A percentile compares a stretch with the other conserved stretches of the same genome.
Evolutionary conservation across 2,113 vertebrate genomes (phyloP).

Genomic region (Sinocyclocheilus anshuiensis): DNA sequence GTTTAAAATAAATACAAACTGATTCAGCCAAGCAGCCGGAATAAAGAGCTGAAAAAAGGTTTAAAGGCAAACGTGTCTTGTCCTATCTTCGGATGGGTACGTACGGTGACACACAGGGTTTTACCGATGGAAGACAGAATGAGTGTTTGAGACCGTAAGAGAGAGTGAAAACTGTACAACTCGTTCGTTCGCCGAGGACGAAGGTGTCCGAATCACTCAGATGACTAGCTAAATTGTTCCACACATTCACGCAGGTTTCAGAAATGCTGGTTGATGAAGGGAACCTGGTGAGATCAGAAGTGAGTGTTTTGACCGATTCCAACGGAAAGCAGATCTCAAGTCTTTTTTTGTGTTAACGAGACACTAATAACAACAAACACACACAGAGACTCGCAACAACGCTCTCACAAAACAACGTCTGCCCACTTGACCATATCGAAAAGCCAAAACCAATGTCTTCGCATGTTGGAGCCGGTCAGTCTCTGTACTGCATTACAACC

Average conservation of each 20-base stretch:
- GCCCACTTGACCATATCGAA: constrained; percentile 55
- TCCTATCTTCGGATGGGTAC: constrained; percentile 43
- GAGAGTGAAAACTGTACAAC: constrained; percentile 36
- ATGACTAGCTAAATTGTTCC: constrained; percentile 18
- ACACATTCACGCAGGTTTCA: constrained; percentile 50
- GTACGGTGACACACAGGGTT: constrained; percentile 37
- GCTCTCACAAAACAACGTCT: not conserved
- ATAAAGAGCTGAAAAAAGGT: constrained; percentile 21
- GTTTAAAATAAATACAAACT: constrained; percentile 79
- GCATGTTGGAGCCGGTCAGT: constrained; percentile 40
- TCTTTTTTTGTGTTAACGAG: constrained; percentile 56
- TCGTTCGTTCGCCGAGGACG: constrained; percentile 20
- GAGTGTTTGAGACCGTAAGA: constrained; percentile 13
- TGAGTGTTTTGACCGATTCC: constrained; percentile 54
- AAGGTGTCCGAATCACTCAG: constrained; percentile 14
- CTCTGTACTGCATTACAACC: constrained; percentile 16
- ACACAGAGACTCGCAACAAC: constrained; percentile 55
- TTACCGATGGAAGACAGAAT: constrained; percentile 59
- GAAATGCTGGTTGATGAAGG: constrained; percentile 47
- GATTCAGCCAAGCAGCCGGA: constrained; percentile 71
- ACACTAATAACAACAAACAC: constrained; percentile 60
- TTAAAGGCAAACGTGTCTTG: constrained; percentile 52
- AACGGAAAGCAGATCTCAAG: constrained; percentile 49
- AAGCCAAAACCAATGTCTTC: constrained; percentile 53
- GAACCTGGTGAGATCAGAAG: constrained; percentile 39